Conservation (phyloP, 2,113 vertebrate genomes). For the Dromaius novaehollandiae region DNA sequence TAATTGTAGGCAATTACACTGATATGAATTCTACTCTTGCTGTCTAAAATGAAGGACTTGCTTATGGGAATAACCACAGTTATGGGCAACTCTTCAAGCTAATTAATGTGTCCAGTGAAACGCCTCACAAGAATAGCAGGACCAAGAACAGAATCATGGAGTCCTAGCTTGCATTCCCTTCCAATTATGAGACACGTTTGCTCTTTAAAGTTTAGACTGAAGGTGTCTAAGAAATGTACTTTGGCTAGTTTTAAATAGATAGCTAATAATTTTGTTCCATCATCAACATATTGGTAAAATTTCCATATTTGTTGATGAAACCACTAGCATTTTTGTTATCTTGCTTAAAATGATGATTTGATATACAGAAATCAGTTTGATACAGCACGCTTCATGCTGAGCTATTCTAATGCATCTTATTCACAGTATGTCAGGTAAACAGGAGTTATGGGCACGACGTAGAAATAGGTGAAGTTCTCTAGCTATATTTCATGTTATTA, state of each 20-base stretch:
- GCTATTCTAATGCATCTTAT: background rate
- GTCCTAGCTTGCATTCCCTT: background rate
- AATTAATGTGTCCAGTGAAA: background rate
- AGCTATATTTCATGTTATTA: background rate
- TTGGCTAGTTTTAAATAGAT: background rate
- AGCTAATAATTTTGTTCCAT: background rate
- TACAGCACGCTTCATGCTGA: background rate
- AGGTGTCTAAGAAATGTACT: background rate
- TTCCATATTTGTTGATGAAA: background rate
- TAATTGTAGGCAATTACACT: constrained; percentile 35
- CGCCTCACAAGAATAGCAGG: background rate
- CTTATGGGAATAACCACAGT: background rate
- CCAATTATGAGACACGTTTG: background rate
- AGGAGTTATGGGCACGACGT: background rate
- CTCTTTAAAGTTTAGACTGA: background rate
- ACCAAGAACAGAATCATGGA: background rate
- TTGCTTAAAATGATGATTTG: background rate
- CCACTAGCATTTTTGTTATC: background rate
- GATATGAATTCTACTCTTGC: constrained; percentile 31
- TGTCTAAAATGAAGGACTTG: constrained; percentile 36
- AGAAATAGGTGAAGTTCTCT: background rate
- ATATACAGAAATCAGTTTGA: background rate
- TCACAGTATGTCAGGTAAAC: background rate
- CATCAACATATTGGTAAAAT: background rate
- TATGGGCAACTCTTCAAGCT: background rate